These are phyloP conservation scores for Alfaro cultratus DNA, from an alignment of 2,797 vertebrate genomes.

Conservation along the genomic window DNA sequence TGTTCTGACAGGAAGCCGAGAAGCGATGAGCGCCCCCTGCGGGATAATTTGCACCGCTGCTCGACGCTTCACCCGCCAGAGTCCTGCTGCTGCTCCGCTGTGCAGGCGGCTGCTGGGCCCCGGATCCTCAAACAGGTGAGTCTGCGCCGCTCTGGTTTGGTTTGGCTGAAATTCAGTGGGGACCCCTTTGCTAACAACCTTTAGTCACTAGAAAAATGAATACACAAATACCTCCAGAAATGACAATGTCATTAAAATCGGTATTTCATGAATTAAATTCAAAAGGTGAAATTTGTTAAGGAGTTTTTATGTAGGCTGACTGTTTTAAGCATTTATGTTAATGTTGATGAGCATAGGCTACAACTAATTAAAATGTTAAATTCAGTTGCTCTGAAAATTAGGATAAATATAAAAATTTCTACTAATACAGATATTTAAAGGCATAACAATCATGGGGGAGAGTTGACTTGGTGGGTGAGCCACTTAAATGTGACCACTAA, in stretches of 20 bases:
- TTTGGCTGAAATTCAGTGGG: neutral
- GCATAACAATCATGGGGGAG: neutral
- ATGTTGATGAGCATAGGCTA: neutral
- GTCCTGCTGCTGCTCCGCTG: constrained; percentile 36
- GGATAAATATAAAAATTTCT: neutral
- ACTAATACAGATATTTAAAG: neutral
- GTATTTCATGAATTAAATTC: neutral
- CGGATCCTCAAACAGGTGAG: constrained; percentile 78
- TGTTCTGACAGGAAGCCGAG: constrained; percentile 28
- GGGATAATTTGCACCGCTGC: constrained; percentile 66
- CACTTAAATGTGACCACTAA: neutral
- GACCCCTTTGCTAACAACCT: neutral
- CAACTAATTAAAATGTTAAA: neutral
- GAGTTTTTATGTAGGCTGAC: neutral
- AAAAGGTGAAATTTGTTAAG: neutral
- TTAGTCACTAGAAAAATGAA: neutral
- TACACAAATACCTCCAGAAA: neutral
- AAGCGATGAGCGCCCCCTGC: constrained; percentile 58
- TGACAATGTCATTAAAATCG: neutral
- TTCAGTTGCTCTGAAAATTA: neutral
- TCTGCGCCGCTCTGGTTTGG: constrained; percentile 8
- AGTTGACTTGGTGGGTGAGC: neutral
- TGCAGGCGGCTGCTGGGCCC: constrained; percentile 53
- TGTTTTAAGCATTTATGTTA: neutral
- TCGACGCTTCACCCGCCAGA: constrained; percentile 60